Conservation (phyloP, 1,140 invertebrate genomes). For the Lasioglossum albipes region DNA sequence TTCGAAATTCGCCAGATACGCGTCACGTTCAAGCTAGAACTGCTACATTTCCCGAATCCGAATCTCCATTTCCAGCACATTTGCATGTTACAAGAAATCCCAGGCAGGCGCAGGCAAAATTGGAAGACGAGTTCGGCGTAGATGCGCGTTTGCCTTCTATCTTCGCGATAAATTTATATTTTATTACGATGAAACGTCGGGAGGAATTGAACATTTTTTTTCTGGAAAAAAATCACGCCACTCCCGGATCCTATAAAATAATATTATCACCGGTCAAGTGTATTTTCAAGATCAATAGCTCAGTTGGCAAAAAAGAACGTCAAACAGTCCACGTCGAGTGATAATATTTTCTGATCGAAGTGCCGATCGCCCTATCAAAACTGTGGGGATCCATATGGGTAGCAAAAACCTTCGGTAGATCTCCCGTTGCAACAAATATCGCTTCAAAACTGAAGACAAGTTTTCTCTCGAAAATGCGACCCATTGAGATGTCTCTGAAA, state of each 20-base stretch:
- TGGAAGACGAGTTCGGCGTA: background rate
- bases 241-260: background rate
- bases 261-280: background rate
- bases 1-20: background rate
- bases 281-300: background rate
- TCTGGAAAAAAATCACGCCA: background rate
- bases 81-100: constrained; percentile 19
- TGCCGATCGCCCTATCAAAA: background rate
- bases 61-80: constrained; percentile 13
- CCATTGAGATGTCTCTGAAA: too few relatives aligned
- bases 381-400: too few relatives aligned
- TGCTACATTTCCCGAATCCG: constrained; percentile 2
- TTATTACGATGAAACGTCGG: background rate
- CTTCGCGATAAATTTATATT: constrained; percentile 5
- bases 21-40: background rate
- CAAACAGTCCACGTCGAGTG: background rate
- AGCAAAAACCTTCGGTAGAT: too few relatives aligned
- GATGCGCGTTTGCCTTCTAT: background rate
- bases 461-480: too few relatives aligned
- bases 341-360: background rate
- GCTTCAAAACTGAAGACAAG: too few relatives aligned
- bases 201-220: background rate
- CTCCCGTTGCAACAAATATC: too few relatives aligned
- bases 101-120: constrained; percentile 1
- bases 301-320: background rate